Percentiles rank a stretch among this genome's conserved stretches.
Conservation (phyloP, 2,113 vertebrate species). For the Glareola pratincola region DNA sequence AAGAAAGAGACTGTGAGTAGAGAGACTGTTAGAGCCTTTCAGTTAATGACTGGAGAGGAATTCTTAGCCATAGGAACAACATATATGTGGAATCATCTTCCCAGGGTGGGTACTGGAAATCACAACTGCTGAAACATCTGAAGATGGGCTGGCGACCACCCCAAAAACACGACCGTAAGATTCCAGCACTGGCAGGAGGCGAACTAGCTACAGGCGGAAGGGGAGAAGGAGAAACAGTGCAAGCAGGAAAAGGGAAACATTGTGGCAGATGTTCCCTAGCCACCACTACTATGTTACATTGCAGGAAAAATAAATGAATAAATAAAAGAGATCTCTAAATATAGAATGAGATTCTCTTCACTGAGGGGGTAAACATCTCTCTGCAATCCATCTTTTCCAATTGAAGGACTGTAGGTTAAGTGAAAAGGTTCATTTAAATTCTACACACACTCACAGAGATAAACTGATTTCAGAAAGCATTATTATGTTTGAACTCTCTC, state of each 20-base stretch:
- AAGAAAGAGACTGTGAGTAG: background rate
- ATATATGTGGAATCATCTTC: background rate
- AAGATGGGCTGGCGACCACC: background rate
- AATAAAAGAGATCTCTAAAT: conserved; percentile 9
- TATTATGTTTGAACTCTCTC: conserved; percentile 8
- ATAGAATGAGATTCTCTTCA: conserved; percentile 15
- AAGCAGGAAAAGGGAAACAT: background rate
- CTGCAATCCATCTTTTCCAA: background rate
- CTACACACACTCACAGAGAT: background rate
- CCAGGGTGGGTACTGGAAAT: background rate
- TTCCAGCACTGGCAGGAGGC: background rate
- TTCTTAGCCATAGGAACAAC: background rate
- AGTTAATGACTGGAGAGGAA: background rate
- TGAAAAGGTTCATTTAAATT: conserved; percentile 28
- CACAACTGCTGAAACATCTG: background rate
- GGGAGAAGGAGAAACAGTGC: background rate
- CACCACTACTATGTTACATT: background rate
- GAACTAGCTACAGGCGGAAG: background rate
- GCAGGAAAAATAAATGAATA: conserved; percentile 24
- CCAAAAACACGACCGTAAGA: background rate
- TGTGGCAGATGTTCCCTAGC: background rate
- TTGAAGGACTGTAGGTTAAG: background rate
- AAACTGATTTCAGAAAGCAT: conserved; percentile 31
- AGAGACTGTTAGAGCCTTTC: background rate
- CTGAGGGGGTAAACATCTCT: background rate